Conservation (phyloP, 2,888 invertebrate genomes). For the Epistrophe eligans region DNA sequence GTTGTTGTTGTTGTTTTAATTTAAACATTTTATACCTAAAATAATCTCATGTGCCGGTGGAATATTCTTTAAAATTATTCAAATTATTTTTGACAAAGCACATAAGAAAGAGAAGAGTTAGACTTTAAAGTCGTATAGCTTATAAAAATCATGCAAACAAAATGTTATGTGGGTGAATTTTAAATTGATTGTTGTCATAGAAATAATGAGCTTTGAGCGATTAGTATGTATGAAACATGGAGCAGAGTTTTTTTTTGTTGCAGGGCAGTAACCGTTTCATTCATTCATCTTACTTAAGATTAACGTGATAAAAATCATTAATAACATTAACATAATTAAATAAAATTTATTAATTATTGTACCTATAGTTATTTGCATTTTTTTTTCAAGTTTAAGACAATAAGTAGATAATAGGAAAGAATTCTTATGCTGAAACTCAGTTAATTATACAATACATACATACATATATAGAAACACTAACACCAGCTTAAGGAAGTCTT, state of each 20-base stretch:
- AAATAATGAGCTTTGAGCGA: background rate
- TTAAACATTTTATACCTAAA: background rate
- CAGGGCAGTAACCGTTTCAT: constrained; percentile 16
- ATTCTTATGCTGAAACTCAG: no score
- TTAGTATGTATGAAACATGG: background rate
- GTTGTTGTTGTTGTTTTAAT: background rate
- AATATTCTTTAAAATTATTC: constrained; percentile 34
- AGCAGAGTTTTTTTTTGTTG: background rate
- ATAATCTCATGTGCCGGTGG: constrained; percentile 8
- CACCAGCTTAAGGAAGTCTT: background rate
- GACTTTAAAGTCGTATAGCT: background rate
- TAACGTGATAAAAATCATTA: background rate
- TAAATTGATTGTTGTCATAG: constrained; percentile 7
- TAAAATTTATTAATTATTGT: background rate
- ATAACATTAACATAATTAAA: background rate
- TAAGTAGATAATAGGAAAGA: no score
- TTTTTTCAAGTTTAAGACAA: background rate
- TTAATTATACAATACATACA: background rate
- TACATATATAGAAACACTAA: background rate
- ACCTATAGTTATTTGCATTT: no score
- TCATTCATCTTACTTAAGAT: background rate
- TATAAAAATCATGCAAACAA: background rate
- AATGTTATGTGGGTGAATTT: constrained; percentile 12
- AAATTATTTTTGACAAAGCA: constrained; percentile 4
- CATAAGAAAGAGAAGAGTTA: background rate